Evolutionary conservation across 2,797 vertebrate genomes (phyloP), one percentile per base, ranked within the genome.

Genomic region (Anisognathus igniventris): DNA sequence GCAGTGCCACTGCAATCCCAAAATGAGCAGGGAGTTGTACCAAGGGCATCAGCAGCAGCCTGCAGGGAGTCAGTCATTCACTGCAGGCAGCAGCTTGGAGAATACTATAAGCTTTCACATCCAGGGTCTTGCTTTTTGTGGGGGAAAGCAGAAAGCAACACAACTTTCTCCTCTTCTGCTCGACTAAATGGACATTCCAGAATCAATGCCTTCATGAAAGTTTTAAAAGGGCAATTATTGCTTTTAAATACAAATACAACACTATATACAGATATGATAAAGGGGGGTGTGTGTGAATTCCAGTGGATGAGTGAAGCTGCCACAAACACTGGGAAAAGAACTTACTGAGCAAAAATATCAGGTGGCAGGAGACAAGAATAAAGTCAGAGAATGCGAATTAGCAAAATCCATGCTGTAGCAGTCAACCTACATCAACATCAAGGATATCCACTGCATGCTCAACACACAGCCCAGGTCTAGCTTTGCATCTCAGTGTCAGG

Each of bases 1-100:
- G 39, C 73, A 54, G 9, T 1, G n/a, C 45, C 88, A 39, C 2
- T 3, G 28, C 53, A 35, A 30, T 2, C 58, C 82, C 44, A 17
- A 21, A n/a, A 39, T 0, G 1, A 73, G 1, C 5, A 39, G 31
- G 33, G 45, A 71, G 10, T 0, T 25, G 24, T 16, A 20, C 33
- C 56, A 57, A 57, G 56, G 23, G 56, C 33, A 35, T 7, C 54
- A 4, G 1, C 6, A 37, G 71, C 47, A 91, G 65, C 51, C 28
- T 2, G 3, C 45, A 53, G 7, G 33, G 53, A 74, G 24, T 19
- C 83, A 56, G 30, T 16, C 35, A 28, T 5, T 37, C 56, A 22
- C 45, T 30, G 57, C 72, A 13, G 20, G 20, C 64, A 73, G 80
- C 28, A 72, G 31, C 51, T 5, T n/a, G 18, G 24, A 73, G 17